Evolutionary conservation across 2,888 invertebrate genomes (phyloP), one percentile per base, ranked within the genome.

Genomic region (Seira musarum): DNA sequence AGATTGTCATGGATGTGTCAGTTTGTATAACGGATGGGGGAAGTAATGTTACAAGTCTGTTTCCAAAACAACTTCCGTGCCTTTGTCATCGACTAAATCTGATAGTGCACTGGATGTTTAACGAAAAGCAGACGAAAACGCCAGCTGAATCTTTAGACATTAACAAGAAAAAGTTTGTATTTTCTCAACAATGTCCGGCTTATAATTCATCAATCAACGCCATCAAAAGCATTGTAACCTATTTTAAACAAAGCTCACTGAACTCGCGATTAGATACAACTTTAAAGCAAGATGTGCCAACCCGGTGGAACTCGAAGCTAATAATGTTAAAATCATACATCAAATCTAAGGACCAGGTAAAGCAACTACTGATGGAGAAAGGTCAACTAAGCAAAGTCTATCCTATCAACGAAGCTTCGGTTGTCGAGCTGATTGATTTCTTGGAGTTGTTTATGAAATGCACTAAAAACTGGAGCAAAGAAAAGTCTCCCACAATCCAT

Each of bases 231-330:
- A n/a, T 63, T 1, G 77, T 77, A 5, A 30, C 61, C 17, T 77
- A 69, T 65, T 70, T 77, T 35, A 77, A 77, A 19, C n/a, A 17
- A n/a, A n/a, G n/a, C n/a, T n/a, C n/a, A n/a, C 53, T 17, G 6
- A 68, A 67, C 21, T 40, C 8, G 0, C 19, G 46, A 25, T 25
- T 72, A 1, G 15, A 35, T 1, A 21, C 8, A 1, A 21, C 46
- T 1, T 24, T 78, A 30, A 79, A 79, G 24, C 79, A 77, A 22
- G 77, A 77, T 13, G 57, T 64, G 3, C n/a, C 10, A 21, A 77
- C 77, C 2, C 46, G 77, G 0, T 77, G 77, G 77, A 70, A 69
- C 19, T 19, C 19, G 13, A 6, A 46, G 22, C 63, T 77, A 1
- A 49, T 13, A 2, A 77, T 77, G 77, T 19, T 77, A 17, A 53